Evolutionary conservation across 2,797 vertebrate genomes (phyloP), one percentile per base, ranked within the genome.

Genomic region (Anguilla pacifica): DNA sequence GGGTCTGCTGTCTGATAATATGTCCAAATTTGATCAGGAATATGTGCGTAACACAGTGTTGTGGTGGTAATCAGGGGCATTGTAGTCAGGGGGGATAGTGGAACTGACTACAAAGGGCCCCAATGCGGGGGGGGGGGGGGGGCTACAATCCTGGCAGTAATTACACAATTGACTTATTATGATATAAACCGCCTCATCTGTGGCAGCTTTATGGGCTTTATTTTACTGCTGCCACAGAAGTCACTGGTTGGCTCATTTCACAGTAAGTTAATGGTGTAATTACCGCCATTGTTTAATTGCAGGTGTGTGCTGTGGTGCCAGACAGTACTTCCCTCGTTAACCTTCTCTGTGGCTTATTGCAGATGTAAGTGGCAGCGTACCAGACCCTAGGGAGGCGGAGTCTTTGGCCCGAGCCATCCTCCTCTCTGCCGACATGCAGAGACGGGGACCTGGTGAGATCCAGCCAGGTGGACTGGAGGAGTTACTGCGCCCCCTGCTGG

Each of bases 401-500:
- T 96, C 96, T 90, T 92, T 98, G 53, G 96, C 97, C 49, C 93
- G 95, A 86, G 95, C 98, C 90, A 87, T 98, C 89, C 92, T 99
- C 77, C 94, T 99, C 91, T 97, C 96, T 90, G 95, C 96, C 72
- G 98, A 99, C 0, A 92, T 97, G 93, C 96, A 97, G 91, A 92
- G 89, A 85, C 93, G 91, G n/a, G 72, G 59, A 59, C 31, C 86
- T 7, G 88, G 90, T 92, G 93, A 92, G 88, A 92, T 88, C 89
- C 92, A 91, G 77, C 92, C 87, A 89, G 92, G 88, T 83, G 91
- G 92, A 72, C 89, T 98, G 92, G 95, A 96, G 94, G 88, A 93
- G 55, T 94, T 98, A 88, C 93, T 99, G 88, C 94, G 94, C 89
- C 98, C 97, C 25, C 96, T 99, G 88, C 93, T 98, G 94, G 97